Evolutionary conservation across 2,888 invertebrate species (phyloP), one percentile per base, ranked within the genome.

Genomic region (Nomada lathburiana): DNA sequence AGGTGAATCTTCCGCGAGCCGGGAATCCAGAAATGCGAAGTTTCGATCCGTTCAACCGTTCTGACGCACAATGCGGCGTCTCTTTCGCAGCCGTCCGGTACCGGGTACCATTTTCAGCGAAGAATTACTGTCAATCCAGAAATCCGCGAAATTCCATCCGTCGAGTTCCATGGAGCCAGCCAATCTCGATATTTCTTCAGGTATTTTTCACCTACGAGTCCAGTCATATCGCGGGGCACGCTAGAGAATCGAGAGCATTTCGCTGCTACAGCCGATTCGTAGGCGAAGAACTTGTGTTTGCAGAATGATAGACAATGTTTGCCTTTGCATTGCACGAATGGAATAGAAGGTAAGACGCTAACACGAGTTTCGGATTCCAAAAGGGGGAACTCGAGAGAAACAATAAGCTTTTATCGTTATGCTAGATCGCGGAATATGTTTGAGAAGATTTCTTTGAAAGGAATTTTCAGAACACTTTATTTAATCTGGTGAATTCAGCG

Each of bases 61-160:
- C 69, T 55, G 71, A 74, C 71, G 73, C 76, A 70, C 78, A 76
- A 67, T 69, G 72, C 72, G 76, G 60, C 55, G 42, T 42, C 62
- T 62, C 70, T 47, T 50, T 50, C 44, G 18, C 63, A 50, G 64
- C 72, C 67, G 60, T 42, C 52, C 29, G 50, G 63, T 53, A 68
- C 57, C 36, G 26, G 67, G n/a, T 64, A 59, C 16, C 55, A 69
- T 73, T 80, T 68, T 55, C 20, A 42, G 53, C 23, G 67, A 60
- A 65, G 63, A 72, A 76, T 75, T 79, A 71, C 59, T 26, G 71
- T 18, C 20, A 65, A 71, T 71, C 62, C 26, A 13, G 62, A 20
- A 72, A 68, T 63, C 59, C 50, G 63, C 57, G 26, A 67, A 57
- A 74, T 78, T 63, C 23, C 18, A 5, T 10, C 3, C 29, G 16